These are phyloP conservation scores for Rattus rattus DNA, from an alignment of 2,113 vertebrate genomes.

Conservation along the genomic window DNA sequence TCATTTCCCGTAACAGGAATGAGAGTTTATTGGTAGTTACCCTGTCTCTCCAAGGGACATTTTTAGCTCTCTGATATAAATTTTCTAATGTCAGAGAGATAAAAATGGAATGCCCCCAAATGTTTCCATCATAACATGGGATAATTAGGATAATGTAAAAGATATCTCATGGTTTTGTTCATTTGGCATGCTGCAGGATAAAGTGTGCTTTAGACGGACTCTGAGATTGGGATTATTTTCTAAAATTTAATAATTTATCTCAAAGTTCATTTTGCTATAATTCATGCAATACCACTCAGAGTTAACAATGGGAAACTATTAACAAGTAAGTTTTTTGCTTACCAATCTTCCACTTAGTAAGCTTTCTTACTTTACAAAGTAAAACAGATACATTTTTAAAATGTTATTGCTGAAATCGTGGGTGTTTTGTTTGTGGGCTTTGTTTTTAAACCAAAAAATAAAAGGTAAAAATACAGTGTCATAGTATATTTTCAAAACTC, in stretches of 20 bases:
- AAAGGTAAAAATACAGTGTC: conserved; percentile 38
- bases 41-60: conserved; percentile 82
- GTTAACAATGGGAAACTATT: background rate
- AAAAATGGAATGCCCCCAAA: conserved; percentile 86
- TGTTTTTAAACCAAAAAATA: conserved; percentile 13
- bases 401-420: background rate
- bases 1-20: conserved; percentile 81
- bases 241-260: conserved; percentile 59
- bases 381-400: background rate
- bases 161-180: conserved; percentile 73
- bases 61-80: conserved; percentile 85
- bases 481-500: conserved; percentile 28
- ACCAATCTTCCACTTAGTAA: background rate
- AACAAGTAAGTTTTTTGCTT: background rate
- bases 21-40: conserved; percentile 72
- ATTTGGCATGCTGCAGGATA: conserved; percentile 41
- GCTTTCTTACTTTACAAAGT: background rate
- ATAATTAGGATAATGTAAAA: conserved; percentile 88
- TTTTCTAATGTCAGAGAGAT: conserved; percentile 86
- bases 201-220: background rate
- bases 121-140: conserved; percentile 83
- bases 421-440: background rate
- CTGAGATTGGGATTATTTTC: conserved; percentile 73
- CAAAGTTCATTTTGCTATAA: background rate
- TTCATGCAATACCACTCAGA: background rate